phyloP scores from a whole-genome alignment of 2,113 vertebrate species.

The Tricholaema leucomelas region DNA sequence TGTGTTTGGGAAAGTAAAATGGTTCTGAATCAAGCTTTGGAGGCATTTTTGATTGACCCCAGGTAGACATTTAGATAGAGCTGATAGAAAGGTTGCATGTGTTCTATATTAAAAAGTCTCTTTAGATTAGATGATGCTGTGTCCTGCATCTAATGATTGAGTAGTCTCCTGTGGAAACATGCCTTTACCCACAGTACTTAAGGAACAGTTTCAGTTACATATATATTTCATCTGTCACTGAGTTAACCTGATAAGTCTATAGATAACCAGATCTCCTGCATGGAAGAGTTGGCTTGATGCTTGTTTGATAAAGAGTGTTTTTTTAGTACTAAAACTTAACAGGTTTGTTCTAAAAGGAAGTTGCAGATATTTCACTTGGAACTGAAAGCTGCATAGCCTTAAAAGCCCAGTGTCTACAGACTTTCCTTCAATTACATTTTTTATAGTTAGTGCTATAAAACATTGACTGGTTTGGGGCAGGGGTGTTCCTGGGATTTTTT shows the following conservation, averaged over 20 bases:
- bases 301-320: neutral
- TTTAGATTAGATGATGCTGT: conserved; percentile 73
- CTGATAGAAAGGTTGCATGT: conserved; percentile 72
- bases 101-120: conserved; percentile 76
- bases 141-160: conserved; percentile 71
- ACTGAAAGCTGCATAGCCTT: neutral
- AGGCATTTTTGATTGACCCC: conserved; percentile 74
- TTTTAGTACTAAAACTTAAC: neutral
- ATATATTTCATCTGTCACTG: conserved; percentile 71
- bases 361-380: neutral
- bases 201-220: conserved; percentile 64
- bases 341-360: conserved; percentile 3
- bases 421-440: neutral
- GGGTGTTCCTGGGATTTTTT: neutral
- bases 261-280: neutral
- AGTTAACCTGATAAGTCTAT: conserved; percentile 64
- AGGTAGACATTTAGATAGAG: conserved; percentile 54
- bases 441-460: neutral
- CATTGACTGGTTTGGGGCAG: neutral
- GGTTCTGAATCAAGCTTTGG: conserved; percentile 67
- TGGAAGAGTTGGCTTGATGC: neutral
- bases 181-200: conserved; percentile 63
- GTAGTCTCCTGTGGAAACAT: conserved; percentile 75
- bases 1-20: conserved; percentile 62
- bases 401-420: neutral